These are phyloP conservation scores for Melinaea marsaeus DNA, from an alignment of 2,888 invertebrate genomes.

Conservation along the genomic window DNA sequence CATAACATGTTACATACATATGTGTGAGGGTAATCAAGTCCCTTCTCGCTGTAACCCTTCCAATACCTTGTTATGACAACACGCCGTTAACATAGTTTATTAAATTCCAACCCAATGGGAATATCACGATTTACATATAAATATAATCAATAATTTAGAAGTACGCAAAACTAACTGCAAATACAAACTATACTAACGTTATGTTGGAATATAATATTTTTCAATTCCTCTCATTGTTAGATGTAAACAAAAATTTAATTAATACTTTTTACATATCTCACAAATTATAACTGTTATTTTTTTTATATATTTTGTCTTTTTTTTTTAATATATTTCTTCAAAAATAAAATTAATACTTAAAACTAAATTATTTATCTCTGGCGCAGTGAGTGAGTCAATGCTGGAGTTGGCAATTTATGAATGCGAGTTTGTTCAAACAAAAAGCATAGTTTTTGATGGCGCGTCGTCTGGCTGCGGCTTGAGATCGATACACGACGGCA, in stretches of 20 bases:
- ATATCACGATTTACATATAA: no score
- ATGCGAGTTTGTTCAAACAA: constrained; percentile 29
- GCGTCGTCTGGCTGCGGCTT: constrained; percentile 59
- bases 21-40: neutral
- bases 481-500: constrained; percentile 63
- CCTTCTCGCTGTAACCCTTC: constrained; percentile 23
- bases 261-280: no score
- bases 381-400: neutral
- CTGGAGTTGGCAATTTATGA: constrained; percentile 16
- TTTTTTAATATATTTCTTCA: no score
- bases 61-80: constrained; percentile 23
- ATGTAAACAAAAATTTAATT: no score
- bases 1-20: neutral
- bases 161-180: no score
- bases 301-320: no score
- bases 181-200: no score
- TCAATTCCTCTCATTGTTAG: no score
- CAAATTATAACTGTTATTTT: neutral
- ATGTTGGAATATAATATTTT: no score
- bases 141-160: no score
- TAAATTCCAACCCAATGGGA: constrained; percentile 6
- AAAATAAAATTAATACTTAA: neutral
- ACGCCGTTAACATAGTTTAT: constrained; percentile 20
- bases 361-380: neutral
- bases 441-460: constrained; percentile 69